phyloP scores from a whole-genome alignment of 2,113 vertebrate species.

The Python bivittatus region DNA sequence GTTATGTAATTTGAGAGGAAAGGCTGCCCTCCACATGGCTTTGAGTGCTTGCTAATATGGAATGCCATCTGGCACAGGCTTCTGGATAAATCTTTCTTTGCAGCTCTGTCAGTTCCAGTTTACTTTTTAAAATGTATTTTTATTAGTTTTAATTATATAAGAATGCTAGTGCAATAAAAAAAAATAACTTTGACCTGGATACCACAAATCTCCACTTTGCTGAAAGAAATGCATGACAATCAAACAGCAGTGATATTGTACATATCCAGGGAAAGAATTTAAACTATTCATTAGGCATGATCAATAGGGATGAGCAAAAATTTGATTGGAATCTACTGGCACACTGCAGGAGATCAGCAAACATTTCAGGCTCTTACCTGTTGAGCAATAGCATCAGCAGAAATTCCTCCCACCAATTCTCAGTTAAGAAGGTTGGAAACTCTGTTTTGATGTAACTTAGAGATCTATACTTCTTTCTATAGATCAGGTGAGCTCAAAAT shows the following conservation, averaged over 20 bases:
- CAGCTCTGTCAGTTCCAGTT: background rate
- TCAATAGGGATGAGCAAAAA: background rate
- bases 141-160: background rate
- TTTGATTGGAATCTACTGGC: background rate
- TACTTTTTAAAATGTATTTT: background rate
- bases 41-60: background rate
- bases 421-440: background rate
- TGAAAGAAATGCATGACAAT: background rate
- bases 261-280: background rate
- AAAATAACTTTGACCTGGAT: background rate
- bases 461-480: background rate
- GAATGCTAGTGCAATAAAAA: background rate
- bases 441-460: background rate
- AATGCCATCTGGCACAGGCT: background rate
- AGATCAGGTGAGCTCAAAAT: background rate
- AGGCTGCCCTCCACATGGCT: background rate
- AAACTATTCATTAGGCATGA: background rate
- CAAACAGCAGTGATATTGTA: background rate
- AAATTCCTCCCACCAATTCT: background rate
- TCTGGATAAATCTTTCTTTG: background rate
- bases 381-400: background rate
- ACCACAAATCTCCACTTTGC: background rate
- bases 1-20: constrained; percentile 1
- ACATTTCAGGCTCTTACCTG: background rate
- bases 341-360: background rate